These are phyloP conservation scores for Oreochromis grahami DNA, from an alignment of 2,797 vertebrate genomes.

Conservation along the genomic window DNA sequence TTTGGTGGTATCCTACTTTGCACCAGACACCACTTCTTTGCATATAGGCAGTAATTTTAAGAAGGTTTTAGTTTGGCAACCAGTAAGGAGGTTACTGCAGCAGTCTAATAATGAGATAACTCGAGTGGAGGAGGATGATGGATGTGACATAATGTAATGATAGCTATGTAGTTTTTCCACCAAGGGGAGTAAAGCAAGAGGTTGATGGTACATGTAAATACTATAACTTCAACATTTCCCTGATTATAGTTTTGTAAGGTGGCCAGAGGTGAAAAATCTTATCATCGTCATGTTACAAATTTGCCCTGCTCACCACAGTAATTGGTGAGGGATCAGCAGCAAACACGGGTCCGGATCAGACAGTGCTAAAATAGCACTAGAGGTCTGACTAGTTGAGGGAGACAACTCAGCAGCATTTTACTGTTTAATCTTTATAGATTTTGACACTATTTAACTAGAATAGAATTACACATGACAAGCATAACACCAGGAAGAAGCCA, in stretches of 20 bases:
- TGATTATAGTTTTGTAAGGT: slow-evolving; percentile 33
- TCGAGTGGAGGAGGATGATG: slow-evolving; percentile 74
- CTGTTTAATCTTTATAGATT: slow-evolving; percentile 62
- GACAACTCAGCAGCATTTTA: slow-evolving; percentile 45
- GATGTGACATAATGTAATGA: slow-evolving; percentile 70
- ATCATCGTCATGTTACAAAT: slow-evolving; percentile 23
- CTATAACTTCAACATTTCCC: slow-evolving; percentile 31
- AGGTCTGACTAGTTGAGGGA: slow-evolving; percentile 43
- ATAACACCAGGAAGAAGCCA: slow-evolving; percentile 45
- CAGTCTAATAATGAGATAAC: slow-evolving; percentile 73
- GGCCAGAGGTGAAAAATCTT: slow-evolving; percentile 41
- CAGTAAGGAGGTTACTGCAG: slow-evolving; percentile 66
- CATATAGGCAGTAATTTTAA: slow-evolving; percentile 49
- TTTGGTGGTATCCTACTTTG: slow-evolving; percentile 1
- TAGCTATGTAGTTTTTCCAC: slow-evolving; percentile 59
- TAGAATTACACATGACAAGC: slow-evolving; percentile 66
- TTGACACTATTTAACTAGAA: slow-evolving; percentile 56
- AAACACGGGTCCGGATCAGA: slow-evolving; percentile 31
- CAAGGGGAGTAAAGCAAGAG: slow-evolving; percentile 52
- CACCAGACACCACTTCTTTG: slow-evolving; percentile 4
- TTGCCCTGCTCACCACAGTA: slow-evolving; percentile 5
- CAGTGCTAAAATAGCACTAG: slow-evolving; percentile 23
- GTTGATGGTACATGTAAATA: slow-evolving; percentile 59
- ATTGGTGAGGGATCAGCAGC: slow-evolving; percentile 12
- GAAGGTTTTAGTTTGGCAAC: slow-evolving; percentile 58